Evolutionary conservation across 2,113 vertebrate genomes (phyloP).

Genomic region (Aythya baeri): DNA sequence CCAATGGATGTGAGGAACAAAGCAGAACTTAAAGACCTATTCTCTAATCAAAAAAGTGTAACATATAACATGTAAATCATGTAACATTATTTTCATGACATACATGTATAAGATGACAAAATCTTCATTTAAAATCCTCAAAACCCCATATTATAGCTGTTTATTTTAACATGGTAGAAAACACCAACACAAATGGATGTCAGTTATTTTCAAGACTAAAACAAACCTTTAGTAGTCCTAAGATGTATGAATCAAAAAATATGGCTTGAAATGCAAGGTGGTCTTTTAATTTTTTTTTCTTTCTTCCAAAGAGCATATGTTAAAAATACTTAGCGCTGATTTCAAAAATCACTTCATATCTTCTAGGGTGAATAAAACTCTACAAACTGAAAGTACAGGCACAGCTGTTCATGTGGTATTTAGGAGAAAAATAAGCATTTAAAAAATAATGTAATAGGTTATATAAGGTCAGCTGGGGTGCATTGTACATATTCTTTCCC

Average conservation of each 20-base stretch:
- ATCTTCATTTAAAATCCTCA: not conserved
- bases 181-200: not conserved
- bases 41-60: not conserved
- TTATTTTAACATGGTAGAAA: not conserved
- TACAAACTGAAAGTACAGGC: not conserved
- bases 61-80: not conserved
- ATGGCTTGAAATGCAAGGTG: not conserved
- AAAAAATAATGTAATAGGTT: not conserved
- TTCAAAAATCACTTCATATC: not conserved
- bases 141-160: not conserved
- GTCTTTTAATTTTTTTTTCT: not conserved
- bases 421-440: not conserved
- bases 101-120: not conserved
- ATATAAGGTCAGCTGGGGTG: not conserved
- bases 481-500: not conserved
- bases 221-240: not conserved
- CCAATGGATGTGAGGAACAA: not conserved
- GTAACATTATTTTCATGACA: not conserved
- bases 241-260: not conserved
- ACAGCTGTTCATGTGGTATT: rapidly evolving
- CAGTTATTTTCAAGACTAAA: not conserved
- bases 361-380: not conserved
- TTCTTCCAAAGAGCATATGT: not conserved
- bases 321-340: not conserved
- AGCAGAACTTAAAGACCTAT: not conserved